A percentile compares a stretch with the other conserved stretches of the same genome.
These are phyloP conservation scores for Gastrophryne carolinensis DNA, from an alignment of 2,797 vertebrate genomes.

Conservation along the genomic window DNA sequence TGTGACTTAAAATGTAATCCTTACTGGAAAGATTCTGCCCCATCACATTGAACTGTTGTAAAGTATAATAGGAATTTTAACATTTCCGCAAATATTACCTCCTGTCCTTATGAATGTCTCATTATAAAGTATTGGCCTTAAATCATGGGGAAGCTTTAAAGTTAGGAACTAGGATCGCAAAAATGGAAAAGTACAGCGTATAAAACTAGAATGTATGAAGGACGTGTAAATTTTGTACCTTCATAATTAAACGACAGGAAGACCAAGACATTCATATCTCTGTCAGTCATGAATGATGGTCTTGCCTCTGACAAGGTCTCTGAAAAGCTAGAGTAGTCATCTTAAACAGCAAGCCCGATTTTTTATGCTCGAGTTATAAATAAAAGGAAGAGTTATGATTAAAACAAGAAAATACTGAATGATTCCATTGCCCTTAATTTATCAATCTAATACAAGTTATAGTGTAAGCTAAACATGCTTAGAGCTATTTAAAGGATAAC, in stretches of 20 bases:
- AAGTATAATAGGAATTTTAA: background rate
- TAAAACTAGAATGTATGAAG: slow-evolving; percentile 2
- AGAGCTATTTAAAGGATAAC: background rate
- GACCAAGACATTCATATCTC: background rate
- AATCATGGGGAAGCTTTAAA: background rate
- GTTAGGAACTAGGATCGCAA: background rate
- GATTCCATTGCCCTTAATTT: background rate
- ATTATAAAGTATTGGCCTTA: background rate
- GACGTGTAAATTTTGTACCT: background rate
- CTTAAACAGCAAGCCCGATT: background rate
- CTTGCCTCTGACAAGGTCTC: background rate
- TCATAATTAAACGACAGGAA: background rate
- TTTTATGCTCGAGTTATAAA: background rate
- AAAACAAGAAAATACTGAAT: background rate
- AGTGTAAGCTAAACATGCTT: too few species aligned
- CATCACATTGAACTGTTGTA: too few species aligned
- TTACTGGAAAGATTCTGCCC: too few species aligned
- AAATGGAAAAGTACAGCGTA: background rate
- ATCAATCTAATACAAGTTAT: background rate
- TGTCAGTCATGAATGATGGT: background rate
- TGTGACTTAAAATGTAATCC: too few species aligned
- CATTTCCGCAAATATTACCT: background rate
- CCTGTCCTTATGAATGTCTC: background rate
- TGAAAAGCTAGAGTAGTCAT: background rate
- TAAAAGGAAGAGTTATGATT: slow-evolving; percentile 14